These are phyloP conservation scores for Macropus fuliginosus DNA, from an alignment of 2,797 vertebrate species.

Conservation along the genomic window DNA sequence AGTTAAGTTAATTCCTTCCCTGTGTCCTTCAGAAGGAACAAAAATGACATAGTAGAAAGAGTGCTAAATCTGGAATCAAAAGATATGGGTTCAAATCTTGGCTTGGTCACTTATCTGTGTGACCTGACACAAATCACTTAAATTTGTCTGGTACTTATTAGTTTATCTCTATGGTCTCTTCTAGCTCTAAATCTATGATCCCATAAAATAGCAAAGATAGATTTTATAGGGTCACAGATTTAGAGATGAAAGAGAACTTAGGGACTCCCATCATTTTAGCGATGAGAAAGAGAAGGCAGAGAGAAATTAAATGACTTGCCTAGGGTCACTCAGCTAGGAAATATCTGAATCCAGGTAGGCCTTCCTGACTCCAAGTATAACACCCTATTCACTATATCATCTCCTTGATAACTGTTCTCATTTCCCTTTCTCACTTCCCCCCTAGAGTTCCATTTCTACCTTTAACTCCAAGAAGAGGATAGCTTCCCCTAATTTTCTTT, in stretches of 20 bases:
- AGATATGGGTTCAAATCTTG: not conserved
- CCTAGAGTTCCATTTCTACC: not conserved
- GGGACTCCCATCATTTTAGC: not conserved
- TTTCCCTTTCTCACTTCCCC: not conserved
- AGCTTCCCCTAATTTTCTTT: not conserved
- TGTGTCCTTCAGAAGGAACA: not conserved
- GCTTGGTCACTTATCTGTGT: not conserved
- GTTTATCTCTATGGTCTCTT: not conserved
- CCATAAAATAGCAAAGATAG: not conserved
- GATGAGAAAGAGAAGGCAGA: not conserved
- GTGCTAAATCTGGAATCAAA: not conserved
- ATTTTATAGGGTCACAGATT: not conserved
- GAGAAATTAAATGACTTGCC: not conserved
- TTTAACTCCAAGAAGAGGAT: not conserved
- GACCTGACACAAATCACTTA: not conserved
- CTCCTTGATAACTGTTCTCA: not conserved
- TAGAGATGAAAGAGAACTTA: not conserved
- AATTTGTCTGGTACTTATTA: not conserved
- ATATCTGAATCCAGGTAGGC: not conserved
- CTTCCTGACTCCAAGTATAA: not conserved
- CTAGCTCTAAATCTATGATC: not conserved
- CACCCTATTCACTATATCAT: not conserved
- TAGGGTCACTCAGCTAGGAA: not conserved
- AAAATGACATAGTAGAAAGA: not conserved
- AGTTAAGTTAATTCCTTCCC: not conserved